Percentiles rank a stretch among this genome's conserved stretches.
Evolutionary conservation across 2,888 invertebrate species (phyloP).

Genomic region (Chymomyza amoena): DNA sequence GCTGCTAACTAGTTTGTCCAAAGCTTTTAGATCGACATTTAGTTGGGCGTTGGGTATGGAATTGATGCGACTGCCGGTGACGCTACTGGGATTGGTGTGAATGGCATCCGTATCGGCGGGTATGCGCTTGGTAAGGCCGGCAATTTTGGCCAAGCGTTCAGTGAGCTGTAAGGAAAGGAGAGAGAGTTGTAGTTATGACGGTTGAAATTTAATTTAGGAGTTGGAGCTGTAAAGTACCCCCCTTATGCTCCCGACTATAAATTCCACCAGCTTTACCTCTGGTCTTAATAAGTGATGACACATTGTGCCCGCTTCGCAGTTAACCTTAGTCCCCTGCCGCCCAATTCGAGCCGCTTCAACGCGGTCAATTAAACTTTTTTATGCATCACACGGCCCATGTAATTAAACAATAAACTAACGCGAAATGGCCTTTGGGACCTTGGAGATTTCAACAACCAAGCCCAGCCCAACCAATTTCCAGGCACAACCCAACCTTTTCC

Average conservation of each 20-base stretch:
- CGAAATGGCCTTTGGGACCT: conserved; percentile 30
- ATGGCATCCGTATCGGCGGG: conserved; percentile 36
- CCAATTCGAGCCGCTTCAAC: not conserved
- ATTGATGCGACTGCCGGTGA: conserved; percentile 68
- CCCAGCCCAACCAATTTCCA: not conserved
- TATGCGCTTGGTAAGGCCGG: conserved; percentile 67
- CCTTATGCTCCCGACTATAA: no score
- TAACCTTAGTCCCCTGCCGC: not conserved
- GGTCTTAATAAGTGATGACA: not conserved
- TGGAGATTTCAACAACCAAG: conserved; percentile 16
- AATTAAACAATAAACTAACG: conserved; percentile 53
- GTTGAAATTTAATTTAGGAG: no score
- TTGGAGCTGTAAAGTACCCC: no score
- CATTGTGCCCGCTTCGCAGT: not conserved
- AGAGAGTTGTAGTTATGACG: not conserved
- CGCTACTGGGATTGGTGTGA: conserved; percentile 42
- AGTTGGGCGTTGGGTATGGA: conserved; percentile 78
- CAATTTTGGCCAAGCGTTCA: conserved; percentile 75
- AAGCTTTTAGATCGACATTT: conserved; percentile 82
- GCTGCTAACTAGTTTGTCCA: conserved; percentile 83
- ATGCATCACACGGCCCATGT: not conserved
- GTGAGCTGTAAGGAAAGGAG: conserved; percentile 61
- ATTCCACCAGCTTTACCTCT: no score
- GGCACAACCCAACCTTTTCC: not conserved
- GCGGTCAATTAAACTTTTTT: conserved; percentile 2